Evolutionary conservation across 1,140 invertebrate species (phyloP).

Genomic region (Zelostemma sp.): DNA sequence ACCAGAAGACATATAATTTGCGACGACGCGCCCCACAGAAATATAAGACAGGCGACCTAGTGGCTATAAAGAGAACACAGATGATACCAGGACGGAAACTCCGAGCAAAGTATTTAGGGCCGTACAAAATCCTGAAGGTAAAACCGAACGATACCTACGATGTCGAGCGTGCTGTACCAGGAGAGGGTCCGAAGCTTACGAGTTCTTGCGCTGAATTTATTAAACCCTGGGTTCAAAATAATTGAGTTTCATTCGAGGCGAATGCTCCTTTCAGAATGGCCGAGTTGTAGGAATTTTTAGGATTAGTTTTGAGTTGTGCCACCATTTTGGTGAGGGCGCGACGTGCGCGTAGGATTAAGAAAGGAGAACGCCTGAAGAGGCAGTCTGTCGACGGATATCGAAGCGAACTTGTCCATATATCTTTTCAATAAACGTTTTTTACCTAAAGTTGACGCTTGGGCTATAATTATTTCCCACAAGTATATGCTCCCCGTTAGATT

Average conservation of each 20-base stretch:
- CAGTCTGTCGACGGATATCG: too few species aligned
- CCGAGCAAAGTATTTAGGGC: slow-evolving; percentile 38
- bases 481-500: slow-evolving; percentile 34
- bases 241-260: slow-evolving; percentile 5
- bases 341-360: too few species aligned
- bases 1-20: slow-evolving; percentile 49
- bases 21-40: slow-evolving; percentile 38
- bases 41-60: slow-evolving; percentile 54
- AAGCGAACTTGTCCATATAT: too few species aligned
- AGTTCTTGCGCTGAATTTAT: slow-evolving; percentile 15
- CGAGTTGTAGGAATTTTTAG: slow-evolving; percentile 13
- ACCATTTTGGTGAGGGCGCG: too few species aligned
- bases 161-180: slow-evolving; percentile 5
- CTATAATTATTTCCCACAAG: too few species aligned
- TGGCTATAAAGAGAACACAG: slow-evolving; percentile 61
- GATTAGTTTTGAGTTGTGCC: too few species aligned
- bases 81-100: slow-evolving; percentile 53
- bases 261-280: slow-evolving; percentile 8
- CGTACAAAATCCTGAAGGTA: slow-evolving; percentile 46
- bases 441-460: too few species aligned
- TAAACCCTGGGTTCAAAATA: slow-evolving; percentile 7
- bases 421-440: too few species aligned
- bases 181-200: slow-evolving; percentile 9
- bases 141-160: slow-evolving; percentile 43
- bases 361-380: too few species aligned